phyloP scores from a whole-genome alignment of 1,140 invertebrate genomes.

The Calephelis nemesis region DNA sequence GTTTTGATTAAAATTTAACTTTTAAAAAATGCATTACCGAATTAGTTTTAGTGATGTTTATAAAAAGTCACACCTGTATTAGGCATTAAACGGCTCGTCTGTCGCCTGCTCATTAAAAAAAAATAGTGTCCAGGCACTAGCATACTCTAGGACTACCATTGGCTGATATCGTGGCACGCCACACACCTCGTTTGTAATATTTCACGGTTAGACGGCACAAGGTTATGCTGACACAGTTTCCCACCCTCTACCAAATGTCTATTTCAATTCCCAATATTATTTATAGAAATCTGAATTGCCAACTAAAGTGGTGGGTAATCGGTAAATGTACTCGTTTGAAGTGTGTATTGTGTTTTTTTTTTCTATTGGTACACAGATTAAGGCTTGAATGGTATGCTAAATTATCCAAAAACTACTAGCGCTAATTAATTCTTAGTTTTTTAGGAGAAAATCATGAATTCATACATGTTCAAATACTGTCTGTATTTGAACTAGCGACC shows the following conservation, averaged over 20 bases:
- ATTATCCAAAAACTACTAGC: too few relatives aligned
- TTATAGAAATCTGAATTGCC: not conserved
- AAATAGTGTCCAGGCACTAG: too few relatives aligned
- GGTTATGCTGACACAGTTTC: constrained; percentile 24
- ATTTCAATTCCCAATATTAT: constrained; percentile 16
- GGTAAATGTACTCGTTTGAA: not conserved
- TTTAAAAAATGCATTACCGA: too few relatives aligned
- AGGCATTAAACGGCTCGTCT: too few relatives aligned
- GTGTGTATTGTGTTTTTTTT: not conserved
- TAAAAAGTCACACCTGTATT: too few relatives aligned
- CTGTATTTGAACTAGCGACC: too few relatives aligned
- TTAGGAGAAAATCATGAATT: too few relatives aligned
- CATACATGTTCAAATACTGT: too few relatives aligned
- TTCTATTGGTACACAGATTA: not conserved
- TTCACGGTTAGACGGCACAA: constrained; percentile 22
- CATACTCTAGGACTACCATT: not conserved
- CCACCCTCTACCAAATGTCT: constrained; percentile 15
- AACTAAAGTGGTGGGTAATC: not conserved
- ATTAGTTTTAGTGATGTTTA: too few relatives aligned
- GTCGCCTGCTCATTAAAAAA: too few relatives aligned
- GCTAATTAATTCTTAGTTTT: too few relatives aligned
- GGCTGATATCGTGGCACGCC: constrained; percentile 19
- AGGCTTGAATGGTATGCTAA: not conserved
- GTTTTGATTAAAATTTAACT: too few relatives aligned
- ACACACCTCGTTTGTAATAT: constrained; percentile 15